Conservation (phyloP, 2,797 vertebrate genomes). For the Salmo trutta region DNA sequence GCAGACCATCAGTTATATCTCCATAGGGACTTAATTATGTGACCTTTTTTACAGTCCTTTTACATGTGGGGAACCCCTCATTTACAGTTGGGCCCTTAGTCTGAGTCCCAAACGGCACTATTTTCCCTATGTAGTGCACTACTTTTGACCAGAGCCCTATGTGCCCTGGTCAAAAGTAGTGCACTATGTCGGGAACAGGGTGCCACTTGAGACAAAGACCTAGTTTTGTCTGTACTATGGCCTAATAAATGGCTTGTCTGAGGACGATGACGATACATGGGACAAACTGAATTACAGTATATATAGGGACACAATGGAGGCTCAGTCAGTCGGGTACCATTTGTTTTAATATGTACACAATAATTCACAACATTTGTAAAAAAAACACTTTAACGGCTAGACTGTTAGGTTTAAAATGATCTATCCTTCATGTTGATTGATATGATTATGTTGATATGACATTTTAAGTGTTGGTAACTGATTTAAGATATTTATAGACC, state of each 20-base stretch:
- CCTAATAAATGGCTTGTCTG: not conserved
- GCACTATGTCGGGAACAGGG: not conserved
- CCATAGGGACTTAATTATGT: constrained; percentile 23
- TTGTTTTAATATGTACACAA: too few relatives aligned
- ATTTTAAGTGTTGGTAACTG: too few relatives aligned
- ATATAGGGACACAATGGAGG: not conserved
- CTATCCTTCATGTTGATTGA: too few relatives aligned
- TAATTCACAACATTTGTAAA: too few relatives aligned
- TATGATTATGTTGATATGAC: too few relatives aligned
- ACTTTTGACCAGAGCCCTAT: not conserved
- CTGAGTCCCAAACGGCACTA: not conserved
- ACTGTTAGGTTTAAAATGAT: too few relatives aligned
- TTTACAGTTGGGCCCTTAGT: not conserved
- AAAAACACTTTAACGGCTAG: too few relatives aligned
- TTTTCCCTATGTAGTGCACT: not conserved
- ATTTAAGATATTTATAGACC: not conserved
- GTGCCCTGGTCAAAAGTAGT: not conserved
- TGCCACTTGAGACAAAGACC: not conserved
- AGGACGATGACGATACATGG: not conserved
- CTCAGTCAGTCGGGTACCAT: constrained; percentile 20
- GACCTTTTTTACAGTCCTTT: constrained; percentile 22
- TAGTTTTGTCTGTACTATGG: not conserved
- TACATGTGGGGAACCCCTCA: constrained; percentile 4
- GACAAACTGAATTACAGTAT: not conserved
- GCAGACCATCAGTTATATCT: constrained; percentile 8